Percentiles rank a stretch among this genome's conserved stretches.
Conservation (phyloP, 2,113 vertebrate species). For the Xerus inauris region DNA sequence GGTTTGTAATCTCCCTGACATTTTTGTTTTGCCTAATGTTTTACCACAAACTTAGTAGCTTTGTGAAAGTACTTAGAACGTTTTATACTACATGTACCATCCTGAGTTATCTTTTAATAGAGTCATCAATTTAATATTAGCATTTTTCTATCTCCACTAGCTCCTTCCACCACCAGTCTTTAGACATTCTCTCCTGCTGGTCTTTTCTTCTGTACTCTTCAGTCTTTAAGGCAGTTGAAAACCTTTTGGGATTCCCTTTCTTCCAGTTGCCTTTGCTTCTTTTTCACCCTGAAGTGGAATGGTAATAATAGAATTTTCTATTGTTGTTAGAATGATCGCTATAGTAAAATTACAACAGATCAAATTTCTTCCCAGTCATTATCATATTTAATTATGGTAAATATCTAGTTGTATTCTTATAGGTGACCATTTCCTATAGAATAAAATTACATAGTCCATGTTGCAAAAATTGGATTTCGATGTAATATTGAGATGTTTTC, state of each 20-base stretch:
- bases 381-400: slow-evolving; percentile 44
- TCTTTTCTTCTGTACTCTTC: neutral
- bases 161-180: neutral
- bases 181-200: neutral
- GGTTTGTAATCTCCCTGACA: neutral
- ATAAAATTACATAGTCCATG: neutral
- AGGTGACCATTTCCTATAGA: neutral
- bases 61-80: neutral
- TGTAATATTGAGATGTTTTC: neutral
- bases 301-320: neutral
- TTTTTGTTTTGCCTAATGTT: neutral
- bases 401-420: neutral
- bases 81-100: neutral
- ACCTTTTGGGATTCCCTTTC: neutral
- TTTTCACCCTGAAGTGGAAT: neutral
- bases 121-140: neutral
- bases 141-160: neutral
- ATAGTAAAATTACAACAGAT: neutral
- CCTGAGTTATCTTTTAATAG: neutral
- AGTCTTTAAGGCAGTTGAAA: neutral
- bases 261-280: neutral
- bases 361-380: neutral
- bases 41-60: neutral
- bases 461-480: slow-evolving; percentile 35
- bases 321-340: neutral